phyloP scores from a whole-genome alignment of 2,113 vertebrate species.

The Vulpes vulpes region DNA sequence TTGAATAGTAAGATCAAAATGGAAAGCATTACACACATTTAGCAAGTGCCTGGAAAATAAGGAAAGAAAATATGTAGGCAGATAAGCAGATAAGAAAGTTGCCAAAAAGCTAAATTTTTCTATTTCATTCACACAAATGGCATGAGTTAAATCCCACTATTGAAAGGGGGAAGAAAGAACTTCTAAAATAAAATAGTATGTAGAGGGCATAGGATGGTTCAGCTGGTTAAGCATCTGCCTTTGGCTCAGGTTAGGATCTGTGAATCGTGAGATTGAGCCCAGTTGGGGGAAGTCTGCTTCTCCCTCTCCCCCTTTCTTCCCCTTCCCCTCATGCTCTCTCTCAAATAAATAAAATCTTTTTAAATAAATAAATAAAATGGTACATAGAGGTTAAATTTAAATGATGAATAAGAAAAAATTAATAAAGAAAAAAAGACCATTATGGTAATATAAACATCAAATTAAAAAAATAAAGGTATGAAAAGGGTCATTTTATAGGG shows the following conservation, averaged over 20 bases:
- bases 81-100: background rate
- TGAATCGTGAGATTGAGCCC: background rate
- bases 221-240: background rate
- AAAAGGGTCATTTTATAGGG: background rate
- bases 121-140: background rate
- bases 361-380: background rate
- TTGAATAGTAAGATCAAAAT: background rate
- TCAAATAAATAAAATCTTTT: background rate
- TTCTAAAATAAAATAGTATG: background rate
- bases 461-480: background rate
- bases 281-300: background rate
- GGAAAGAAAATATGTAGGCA: background rate
- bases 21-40: background rate
- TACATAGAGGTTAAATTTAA: background rate
- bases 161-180: background rate
- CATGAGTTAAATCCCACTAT: background rate
- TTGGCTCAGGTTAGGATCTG: background rate
- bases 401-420: background rate
- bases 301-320: background rate
- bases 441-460: background rate
- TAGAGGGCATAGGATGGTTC: background rate
- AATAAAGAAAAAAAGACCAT: background rate
- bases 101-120: background rate
- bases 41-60: background rate
- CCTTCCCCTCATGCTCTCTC: background rate